Evolutionary conservation across 2,888 invertebrate species (phyloP), one percentile per base, ranked within the genome.

Genomic region (Trypoxylon attenuatum): DNA sequence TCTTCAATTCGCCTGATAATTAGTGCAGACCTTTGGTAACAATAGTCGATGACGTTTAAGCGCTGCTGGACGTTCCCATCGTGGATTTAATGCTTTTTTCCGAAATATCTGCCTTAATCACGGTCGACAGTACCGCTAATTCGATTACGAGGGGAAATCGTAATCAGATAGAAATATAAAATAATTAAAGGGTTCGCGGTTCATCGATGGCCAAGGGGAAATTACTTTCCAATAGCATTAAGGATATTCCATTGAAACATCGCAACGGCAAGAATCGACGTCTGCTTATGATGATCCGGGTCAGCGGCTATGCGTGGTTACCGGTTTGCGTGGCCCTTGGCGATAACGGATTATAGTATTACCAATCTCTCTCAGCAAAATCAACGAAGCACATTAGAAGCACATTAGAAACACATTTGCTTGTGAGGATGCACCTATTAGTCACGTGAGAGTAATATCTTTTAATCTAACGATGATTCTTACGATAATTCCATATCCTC

Each of bases 301-400:
- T 59, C 43, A 68, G 42, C 38, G 61, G 55, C 56, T 50, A 64
- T 22, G 52, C 47, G 59, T 56, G 51, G 41, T 42, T 19, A 33
- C 46, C 47, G 43, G 39, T 46, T 33, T 39, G 54, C 41, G 39
- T 70, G 70, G 58, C 55, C 50, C n/a, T n/a, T n/a, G 38, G 58
- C 61, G 68, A 70, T 70, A 70, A 70, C 58, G 38, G 61, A 61
- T 68, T 61, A 47, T 56, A 52, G 45, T 38, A 29, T 61, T 57
- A 42, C n/a, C n/a, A n/a, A n/a, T n/a, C n/a, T n/a, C n/a, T n/a
- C n/a, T n/a, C n/a, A n/a, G n/a, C n/a, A n/a, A n/a, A n/a, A n/a
- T n/a, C n/a, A n/a, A n/a, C n/a, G n/a, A n/a, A n/a, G n/a, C n/a
- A n/a, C n/a, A n/a, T n/a, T n/a, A n/a, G n/a, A n/a, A n/a, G n/a